Evolutionary conservation across 1,140 invertebrate species (phyloP).

Genomic region (Oscheius sp.): DNA sequence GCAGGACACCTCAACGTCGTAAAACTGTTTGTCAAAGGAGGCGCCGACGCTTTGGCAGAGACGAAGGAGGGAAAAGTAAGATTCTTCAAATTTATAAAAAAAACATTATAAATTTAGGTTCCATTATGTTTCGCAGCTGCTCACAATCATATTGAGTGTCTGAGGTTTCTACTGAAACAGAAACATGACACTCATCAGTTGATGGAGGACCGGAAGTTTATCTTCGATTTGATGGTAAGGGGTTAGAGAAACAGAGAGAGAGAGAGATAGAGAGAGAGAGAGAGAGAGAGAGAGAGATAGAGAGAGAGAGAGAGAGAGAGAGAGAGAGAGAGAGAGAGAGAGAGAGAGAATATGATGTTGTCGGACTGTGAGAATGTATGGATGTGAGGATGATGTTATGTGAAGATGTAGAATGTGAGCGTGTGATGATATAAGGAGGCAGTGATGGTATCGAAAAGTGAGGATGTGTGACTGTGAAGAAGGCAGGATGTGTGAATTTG

Average conservation of each 20-base stretch:
- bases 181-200: slow-evolving; percentile 93
- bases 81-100: not conserved
- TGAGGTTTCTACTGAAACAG: slow-evolving; percentile 92
- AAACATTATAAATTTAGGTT: slow-evolving; percentile 63
- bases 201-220: slow-evolving; percentile 92
- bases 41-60: slow-evolving; percentile 86
- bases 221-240: slow-evolving; percentile 93
- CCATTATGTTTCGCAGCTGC: slow-evolving; percentile 95
- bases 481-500: too few relatives aligned
- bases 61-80: slow-evolving; percentile 74
- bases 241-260: not conserved
- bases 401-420: too few relatives aligned
- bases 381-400: too few relatives aligned
- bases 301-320: not conserved
- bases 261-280: not conserved
- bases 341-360: too few relatives aligned
- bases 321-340: too few relatives aligned
- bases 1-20: slow-evolving; percentile 92
- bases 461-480: too few relatives aligned
- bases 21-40: slow-evolving; percentile 87
- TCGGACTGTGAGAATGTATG: too few relatives aligned
- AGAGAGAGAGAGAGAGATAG: not conserved
- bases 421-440: too few relatives aligned
- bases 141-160: slow-evolving; percentile 79
- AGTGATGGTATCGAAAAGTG: too few relatives aligned